Evolutionary conservation across 2,888 invertebrate species (phyloP).

Genomic region (Xanthorhoe spadicearia): DNA sequence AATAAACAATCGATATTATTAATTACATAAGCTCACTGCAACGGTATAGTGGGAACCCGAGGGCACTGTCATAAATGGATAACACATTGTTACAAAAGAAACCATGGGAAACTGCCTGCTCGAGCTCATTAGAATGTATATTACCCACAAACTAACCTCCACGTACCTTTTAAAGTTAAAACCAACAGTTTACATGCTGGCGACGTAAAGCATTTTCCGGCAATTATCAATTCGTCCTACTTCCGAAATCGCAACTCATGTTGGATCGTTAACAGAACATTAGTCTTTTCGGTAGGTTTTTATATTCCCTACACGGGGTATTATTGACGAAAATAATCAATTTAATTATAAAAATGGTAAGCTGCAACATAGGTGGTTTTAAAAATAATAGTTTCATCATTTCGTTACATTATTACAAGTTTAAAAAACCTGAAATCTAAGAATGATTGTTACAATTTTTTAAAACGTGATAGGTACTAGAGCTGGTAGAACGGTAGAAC

Average conservation of each 20-base stretch:
- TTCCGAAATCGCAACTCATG: constrained; percentile 54
- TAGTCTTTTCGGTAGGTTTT: constrained; percentile 7
- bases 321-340: too few relatives aligned
- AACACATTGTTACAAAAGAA: constrained; percentile 49
- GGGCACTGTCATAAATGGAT: constrained; percentile 40
- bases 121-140: constrained; percentile 54
- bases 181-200: constrained; percentile 20
- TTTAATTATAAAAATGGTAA: too few relatives aligned
- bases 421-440: too few relatives aligned
- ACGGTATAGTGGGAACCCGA: constrained; percentile 47
- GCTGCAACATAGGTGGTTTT: too few relatives aligned
- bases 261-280: constrained; percentile 46
- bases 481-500: background rate
- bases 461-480: background rate
- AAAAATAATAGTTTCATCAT: too few relatives aligned
- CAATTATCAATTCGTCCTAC: constrained; percentile 49
- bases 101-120: constrained; percentile 53
- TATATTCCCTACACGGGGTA: too few relatives aligned
- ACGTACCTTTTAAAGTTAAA: constrained; percentile 28
- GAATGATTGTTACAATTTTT: background rate
- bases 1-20: constrained; percentile 40
- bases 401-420: too few relatives aligned
- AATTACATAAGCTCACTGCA: constrained; percentile 34
- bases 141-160: constrained; percentile 43
- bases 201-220: constrained; percentile 18